A percentile compares a stretch with the other conserved stretches of the same genome.
These are phyloP conservation scores for Sitta carolinensis DNA, from an alignment of 2,797 vertebrate species.

Conservation along the genomic window DNA sequence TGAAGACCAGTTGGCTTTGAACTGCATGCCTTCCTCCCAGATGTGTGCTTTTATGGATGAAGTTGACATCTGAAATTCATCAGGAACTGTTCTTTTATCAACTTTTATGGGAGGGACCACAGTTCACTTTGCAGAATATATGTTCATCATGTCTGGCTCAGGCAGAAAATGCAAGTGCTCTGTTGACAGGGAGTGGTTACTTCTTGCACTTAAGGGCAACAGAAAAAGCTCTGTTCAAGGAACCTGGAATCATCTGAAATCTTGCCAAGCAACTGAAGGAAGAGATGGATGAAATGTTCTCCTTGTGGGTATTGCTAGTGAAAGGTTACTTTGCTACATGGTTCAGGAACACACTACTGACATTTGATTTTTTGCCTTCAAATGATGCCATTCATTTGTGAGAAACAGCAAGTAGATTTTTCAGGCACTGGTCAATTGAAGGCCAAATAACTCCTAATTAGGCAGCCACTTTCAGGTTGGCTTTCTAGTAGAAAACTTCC, in stretches of 20 bases:
- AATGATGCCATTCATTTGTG: not conserved
- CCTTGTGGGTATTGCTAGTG: not conserved
- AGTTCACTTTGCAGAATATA: not conserved
- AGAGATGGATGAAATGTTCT: not conserved
- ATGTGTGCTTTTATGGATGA: not conserved
- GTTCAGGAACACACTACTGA: not conserved
- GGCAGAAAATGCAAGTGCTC: accelerated
- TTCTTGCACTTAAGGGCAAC: not conserved
- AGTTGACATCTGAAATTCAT: not conserved
- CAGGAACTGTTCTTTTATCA: not conserved
- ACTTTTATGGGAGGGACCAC: not conserved
- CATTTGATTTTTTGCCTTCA: not conserved
- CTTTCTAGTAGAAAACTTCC: not conserved
- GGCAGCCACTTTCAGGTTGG: not conserved
- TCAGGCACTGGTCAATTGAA: not conserved
- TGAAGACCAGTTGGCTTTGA: not conserved
- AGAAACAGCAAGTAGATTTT: not conserved
- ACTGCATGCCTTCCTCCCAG: not conserved
- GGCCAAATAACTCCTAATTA: not conserved
- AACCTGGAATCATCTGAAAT: not conserved
- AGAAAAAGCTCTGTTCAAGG: not conserved
- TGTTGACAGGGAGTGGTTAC: not conserved
- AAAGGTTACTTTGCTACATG: not conserved
- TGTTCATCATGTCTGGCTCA: not conserved
- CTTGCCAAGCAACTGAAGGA: not conserved